Conservation (phyloP, 1,140 invertebrate species). For the Drosophila hydei region DNA sequence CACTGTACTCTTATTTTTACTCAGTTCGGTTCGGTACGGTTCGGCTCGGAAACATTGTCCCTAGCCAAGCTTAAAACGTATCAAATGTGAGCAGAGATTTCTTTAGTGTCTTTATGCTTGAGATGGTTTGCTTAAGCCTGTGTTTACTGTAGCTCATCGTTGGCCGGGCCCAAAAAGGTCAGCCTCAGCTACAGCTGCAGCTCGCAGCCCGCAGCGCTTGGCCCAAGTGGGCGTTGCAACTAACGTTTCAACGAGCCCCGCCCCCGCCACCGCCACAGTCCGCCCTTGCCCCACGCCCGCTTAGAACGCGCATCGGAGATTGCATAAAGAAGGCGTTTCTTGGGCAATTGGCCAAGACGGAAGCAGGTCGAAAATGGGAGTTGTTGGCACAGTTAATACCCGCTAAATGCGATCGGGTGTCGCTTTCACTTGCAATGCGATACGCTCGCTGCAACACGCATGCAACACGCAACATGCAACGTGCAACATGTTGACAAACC, state of each 20-base stretch:
- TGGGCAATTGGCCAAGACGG: conserved; percentile 28
- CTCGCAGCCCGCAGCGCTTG: conserved; percentile 1
- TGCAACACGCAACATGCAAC: conserved; percentile 25
- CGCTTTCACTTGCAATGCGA: conserved; percentile 46
- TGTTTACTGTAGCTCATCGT: conserved; percentile 9
- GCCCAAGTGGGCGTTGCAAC: conserved; percentile 63
- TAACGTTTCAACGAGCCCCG: conserved; percentile 50
- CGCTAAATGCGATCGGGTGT: conserved; percentile 18
- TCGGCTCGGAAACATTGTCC: too few species aligned
- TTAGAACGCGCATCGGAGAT: not conserved
- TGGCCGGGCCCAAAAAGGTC: conserved; percentile 53
- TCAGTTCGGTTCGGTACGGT: not conserved
- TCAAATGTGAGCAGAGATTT: too few species aligned
- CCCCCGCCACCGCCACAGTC: not conserved
- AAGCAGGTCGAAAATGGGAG: conserved; percentile 4
- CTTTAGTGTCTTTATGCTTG: not conserved
- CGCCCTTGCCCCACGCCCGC: not conserved
- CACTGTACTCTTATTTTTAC: too few species aligned
- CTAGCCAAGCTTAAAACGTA: too few species aligned
- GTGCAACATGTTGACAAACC: conserved; percentile 36
- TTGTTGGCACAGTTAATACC: conserved; percentile 2
- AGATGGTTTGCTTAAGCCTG: not conserved
- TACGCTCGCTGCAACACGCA: conserved; percentile 21
- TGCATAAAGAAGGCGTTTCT: conserved; percentile 5
- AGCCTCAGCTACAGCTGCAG: conserved; percentile 9